phyloP scores from a whole-genome alignment of 2,797 vertebrate genomes.

The Craterocephalus amniculus region DNA sequence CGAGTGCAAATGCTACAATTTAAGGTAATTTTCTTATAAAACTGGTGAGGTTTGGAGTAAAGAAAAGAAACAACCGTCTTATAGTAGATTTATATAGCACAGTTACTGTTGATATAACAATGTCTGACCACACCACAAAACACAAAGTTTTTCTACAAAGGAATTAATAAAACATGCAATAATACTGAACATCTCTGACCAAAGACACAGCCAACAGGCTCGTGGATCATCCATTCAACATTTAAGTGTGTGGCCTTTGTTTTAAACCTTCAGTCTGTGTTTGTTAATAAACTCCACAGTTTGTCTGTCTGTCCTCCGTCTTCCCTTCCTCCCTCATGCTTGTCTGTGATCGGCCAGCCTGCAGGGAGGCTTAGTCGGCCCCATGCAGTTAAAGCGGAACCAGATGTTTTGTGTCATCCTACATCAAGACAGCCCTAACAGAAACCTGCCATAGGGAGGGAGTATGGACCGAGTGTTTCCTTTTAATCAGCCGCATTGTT shows the following conservation, averaged over 20 bases:
- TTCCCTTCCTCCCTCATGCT: constrained; percentile 31
- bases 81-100: neutral
- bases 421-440: constrained; percentile 58
- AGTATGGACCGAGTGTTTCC: constrained; percentile 1
- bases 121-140: neutral
- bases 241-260: constrained; percentile 9
- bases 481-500: constrained; percentile 54
- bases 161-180: neutral
- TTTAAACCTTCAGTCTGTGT: constrained; percentile 18
- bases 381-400: constrained; percentile 78
- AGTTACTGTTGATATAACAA: neutral
- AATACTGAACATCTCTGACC: neutral
- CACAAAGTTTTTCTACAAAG: neutral
- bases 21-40: neutral
- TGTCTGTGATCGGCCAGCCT: constrained; percentile 62
- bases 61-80: neutral
- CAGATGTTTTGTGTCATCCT: constrained; percentile 81
- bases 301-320: constrained; percentile 32
- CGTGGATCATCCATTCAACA: neutral
- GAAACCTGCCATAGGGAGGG: constrained; percentile 46
- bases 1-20: too few species aligned
- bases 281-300: constrained; percentile 51
- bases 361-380: constrained; percentile 72
- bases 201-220: neutral
- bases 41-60: neutral